Evolutionary conservation across 2,113 vertebrate species (phyloP).

Genomic region (Onychorhynchus coronatus): DNA sequence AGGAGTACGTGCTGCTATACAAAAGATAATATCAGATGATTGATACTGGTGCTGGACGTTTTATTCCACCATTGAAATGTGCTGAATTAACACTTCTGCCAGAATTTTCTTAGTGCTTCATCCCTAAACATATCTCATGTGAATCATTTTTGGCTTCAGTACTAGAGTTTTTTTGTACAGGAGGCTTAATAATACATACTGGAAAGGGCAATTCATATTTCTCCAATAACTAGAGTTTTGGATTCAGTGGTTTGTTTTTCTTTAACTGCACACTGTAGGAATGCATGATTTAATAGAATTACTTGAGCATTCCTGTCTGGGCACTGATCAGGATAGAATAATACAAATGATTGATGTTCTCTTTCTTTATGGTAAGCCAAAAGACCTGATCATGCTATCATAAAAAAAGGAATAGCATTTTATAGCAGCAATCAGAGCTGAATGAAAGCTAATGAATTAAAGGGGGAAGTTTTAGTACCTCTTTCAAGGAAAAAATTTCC

Average conservation of each 20-base stretch:
- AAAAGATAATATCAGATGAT: slow-evolving; percentile 17
- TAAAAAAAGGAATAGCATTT: slow-evolving; percentile 59
- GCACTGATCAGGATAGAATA: slow-evolving; percentile 33
- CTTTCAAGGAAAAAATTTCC: slow-evolving; percentile 3
- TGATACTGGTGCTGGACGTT: background rate
- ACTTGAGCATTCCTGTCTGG: slow-evolving; percentile 39
- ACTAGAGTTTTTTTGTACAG: background rate
- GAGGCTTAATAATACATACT: background rate
- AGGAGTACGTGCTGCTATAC: background rate
- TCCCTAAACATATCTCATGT: background rate
- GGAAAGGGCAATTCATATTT: slow-evolving; percentile 5
- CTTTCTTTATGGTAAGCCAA: slow-evolving; percentile 39
- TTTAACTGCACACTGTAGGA: slow-evolving; percentile 21
- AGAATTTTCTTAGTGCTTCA: background rate
- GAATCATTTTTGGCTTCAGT: background rate
- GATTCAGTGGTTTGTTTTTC: slow-evolving; percentile 28
- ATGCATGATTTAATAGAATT: slow-evolving; percentile 42
- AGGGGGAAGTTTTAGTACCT: slow-evolving; percentile 14
- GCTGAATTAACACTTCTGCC: slow-evolving; percentile 43
- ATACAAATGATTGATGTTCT: slow-evolving; percentile 46
- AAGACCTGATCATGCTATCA: slow-evolving; percentile 33
- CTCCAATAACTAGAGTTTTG: background rate
- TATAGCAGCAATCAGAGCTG: slow-evolving; percentile 54
- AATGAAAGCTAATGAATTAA: slow-evolving; percentile 65
- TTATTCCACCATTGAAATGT: slow-evolving; percentile 7